Base-by-base conservation (phyloP, 2,888 invertebrate genomes). In the Drosophila fungiperda region DNA sequence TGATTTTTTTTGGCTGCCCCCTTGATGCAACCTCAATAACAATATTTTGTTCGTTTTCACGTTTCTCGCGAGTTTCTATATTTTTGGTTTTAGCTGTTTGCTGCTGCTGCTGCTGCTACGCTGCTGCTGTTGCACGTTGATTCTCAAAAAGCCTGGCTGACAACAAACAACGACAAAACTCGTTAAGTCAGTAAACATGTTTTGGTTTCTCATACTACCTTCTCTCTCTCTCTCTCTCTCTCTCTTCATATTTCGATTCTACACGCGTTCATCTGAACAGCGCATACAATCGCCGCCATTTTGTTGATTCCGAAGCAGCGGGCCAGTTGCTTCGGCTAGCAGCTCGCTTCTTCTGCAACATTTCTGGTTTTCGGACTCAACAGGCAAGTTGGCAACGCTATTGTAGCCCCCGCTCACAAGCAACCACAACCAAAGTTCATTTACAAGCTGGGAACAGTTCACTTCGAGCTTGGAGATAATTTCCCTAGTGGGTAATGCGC, bases 161-260 rank as follows among this genome's bases (percentile, higher is more conserved):
- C 36, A 58, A 66, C 50, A 58, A 66, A 38, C 58, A 63, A 59
- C 61, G 23, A 73, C 54, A 63, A 73, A 87, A 85, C 85, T 85
- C 80, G 85, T 85, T 87, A 83, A 75, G 86, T 73, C 76, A 73
- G 73, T 67, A 87, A 89, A 87, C 87, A 77, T 84, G 87, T 87
- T 87, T 79, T 73, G 29, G 45, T 23, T 45, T 45, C 45, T 23
- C 61, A 68, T 80, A 58, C 72, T 15, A 45, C 45, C 83, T 82
- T 79, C 74, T 76, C 67, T 62, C 38, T 49, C 9, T 29, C 29
- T 17, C 17, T 49, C 8, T 9, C 17, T 49, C 17, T 55, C 7
- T n/a, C 26, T 26, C 74, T 68, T 60, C 55, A 32, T 62, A 38
- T 62, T 68, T 64, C 52, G 48, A 65, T 68, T 45, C 57, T 36